Base-by-base conservation (phyloP, 2,113 vertebrate species). In the Synchiropus splendidus region DNA sequence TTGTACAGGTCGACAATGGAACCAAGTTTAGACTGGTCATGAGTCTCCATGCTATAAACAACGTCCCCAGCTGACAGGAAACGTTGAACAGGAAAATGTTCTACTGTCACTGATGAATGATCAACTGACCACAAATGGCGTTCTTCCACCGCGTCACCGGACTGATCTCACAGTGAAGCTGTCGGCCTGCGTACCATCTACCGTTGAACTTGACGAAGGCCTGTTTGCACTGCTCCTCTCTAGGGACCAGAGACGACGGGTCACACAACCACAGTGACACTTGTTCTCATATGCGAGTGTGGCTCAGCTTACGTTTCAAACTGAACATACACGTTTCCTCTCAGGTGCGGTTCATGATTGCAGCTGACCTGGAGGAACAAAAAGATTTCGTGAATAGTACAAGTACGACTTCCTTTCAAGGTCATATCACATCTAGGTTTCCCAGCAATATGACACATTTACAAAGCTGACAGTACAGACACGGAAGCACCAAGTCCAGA, bases 111-210 rank as follows among this genome's bases (percentile, higher is more conserved):
- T n/a, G n/a, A n/a, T n/a, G n/a, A n/a, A 11, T 5, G n/a, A 10
- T 2, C 10, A 16, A 36, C 74, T 79, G 65, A 99, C 95, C 94
- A 80, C 95, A 99, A 70, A 99, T 98, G 1, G 95, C 95, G 30
- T 89, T 94, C 69, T 96, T 98, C 95, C 95, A 99, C n/a, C 89
- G 86, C 1, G 90, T 97, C 37, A 99, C 94, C 8, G 95, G 92
- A 61, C 85, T 94, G 42, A 95, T 86, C 78, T 99, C 93, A 39
- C 95, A 99, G 2, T 95, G 92, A 53, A 99, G 89, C 80, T 98
- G 95, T 36, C 86, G 86, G 41, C 92, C 90, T 18, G 93, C 95
- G 2, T 99, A 99, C 89, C 89, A 99, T 17, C 95, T 85, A 9
- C 95, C 95, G 9, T 95, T 97, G 74, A 98, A 99, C 45, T 86